Evolutionary conservation across 2,797 vertebrate genomes (phyloP).

Genomic region (Esox lucius): DNA sequence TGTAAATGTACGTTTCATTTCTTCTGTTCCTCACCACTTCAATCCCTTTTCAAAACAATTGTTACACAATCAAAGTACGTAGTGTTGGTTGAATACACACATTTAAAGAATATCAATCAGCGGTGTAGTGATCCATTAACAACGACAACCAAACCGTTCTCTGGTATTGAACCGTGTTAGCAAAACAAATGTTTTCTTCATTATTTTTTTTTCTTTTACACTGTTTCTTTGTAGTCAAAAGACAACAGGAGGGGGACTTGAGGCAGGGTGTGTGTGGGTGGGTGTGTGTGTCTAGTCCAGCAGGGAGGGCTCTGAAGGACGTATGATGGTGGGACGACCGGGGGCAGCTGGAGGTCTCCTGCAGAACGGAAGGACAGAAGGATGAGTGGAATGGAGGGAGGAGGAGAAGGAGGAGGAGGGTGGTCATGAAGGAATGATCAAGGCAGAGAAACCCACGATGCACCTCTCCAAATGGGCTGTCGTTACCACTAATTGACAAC

Average conservation of each 20-base stretch:
- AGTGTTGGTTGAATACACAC: not conserved
- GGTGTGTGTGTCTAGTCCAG: conserved; percentile 73
- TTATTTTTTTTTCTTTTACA: not conserved
- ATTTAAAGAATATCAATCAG: not conserved
- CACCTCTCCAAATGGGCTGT: not conserved
- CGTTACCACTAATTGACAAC: not conserved
- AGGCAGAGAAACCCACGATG: not conserved
- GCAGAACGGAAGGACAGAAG: conserved; percentile 73
- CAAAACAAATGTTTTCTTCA: too few relatives aligned
- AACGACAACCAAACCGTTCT: not conserved
- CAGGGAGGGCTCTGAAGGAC: conserved; percentile 88
- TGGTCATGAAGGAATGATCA: not conserved
- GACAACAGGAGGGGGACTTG: not conserved
- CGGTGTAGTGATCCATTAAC: conserved; percentile 9
- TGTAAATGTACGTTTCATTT: not conserved
- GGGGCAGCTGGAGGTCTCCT: conserved; percentile 91
- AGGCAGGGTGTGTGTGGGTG: not conserved
- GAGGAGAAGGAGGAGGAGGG: conserved; percentile 4
- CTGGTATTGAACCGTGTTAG: not conserved
- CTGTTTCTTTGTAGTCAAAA: not conserved
- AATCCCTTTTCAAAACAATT: not conserved
- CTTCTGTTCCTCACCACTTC: not conserved
- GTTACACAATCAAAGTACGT: not conserved
- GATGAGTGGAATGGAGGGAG: conserved; percentile 21
- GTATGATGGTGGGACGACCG: conserved; percentile 88